phyloP scores from a whole-genome alignment of 2,113 vertebrate species.

The Dipodomys ordii region DNA sequence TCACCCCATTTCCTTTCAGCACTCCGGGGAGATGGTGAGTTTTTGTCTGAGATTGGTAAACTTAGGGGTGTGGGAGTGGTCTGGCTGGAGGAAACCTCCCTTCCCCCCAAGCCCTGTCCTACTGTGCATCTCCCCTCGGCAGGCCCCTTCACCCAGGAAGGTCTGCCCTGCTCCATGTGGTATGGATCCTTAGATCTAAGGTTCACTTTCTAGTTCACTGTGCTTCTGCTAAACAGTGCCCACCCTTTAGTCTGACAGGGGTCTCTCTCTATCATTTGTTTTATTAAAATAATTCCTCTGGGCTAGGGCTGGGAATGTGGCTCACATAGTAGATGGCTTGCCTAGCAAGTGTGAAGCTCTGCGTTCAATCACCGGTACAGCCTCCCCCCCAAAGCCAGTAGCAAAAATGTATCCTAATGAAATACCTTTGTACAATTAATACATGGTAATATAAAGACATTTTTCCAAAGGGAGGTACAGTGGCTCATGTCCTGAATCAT shows the following conservation, averaged over 20 bases:
- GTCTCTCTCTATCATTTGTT: neutral
- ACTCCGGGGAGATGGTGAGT: neutral
- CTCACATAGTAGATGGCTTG: too few relatives aligned
- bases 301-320: too few relatives aligned
- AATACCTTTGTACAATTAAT: too few relatives aligned
- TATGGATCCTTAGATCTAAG: neutral
- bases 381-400: too few relatives aligned
- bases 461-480: too few relatives aligned
- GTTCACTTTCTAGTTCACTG: accelerated
- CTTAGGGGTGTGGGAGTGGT: neutral
- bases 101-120: accelerated
- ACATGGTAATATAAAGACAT: too few relatives aligned
- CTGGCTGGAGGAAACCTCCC: neutral
- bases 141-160: accelerated
- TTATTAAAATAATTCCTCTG: neutral
- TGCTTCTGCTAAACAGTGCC: neutral
- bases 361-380: too few relatives aligned
- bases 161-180: neutral
- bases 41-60: neutral
- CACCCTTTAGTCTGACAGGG: neutral
- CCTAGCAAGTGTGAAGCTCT: too few relatives aligned
- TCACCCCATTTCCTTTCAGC: neutral
- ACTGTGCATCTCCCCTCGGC: neutral
- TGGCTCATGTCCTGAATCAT: too few relatives aligned
- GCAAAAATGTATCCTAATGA: too few relatives aligned